phyloP scores from a whole-genome alignment of 1,140 invertebrate species.

The Cotesia vestalis region DNA sequence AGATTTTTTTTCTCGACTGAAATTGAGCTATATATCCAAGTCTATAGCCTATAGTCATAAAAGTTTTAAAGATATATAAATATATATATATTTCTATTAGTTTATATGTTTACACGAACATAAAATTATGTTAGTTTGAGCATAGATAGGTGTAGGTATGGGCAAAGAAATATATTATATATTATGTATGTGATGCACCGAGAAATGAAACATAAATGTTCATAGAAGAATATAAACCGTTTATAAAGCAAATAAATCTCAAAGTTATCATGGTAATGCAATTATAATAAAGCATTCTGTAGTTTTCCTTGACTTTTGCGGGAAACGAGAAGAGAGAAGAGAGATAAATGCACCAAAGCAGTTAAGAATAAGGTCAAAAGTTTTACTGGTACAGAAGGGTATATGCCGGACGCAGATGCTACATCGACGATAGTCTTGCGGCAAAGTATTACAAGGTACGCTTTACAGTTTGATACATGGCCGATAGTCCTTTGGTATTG shows the following conservation, averaged over 20 bases:
- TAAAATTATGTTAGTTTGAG: constrained; percentile 26
- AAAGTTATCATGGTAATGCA: constrained; percentile 33
- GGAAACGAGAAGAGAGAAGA: constrained; percentile 1
- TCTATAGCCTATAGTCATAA: no score
- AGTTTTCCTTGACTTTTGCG: constrained; percentile 22
- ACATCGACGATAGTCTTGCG: constrained; percentile 38
- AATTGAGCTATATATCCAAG: no score
- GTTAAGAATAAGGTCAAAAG: constrained; percentile 28
- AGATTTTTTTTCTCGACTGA: no score
- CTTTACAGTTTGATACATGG: constrained; percentile 37
- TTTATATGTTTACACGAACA: constrained; percentile 21
- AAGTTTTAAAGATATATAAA: neutral
- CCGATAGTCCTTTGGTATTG: constrained; percentile 35
- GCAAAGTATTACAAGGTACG: constrained; percentile 41
- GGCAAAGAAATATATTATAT: neutral
- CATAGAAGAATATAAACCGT: constrained; percentile 18
- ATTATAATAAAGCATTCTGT: constrained; percentile 32
- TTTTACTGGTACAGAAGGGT: constrained; percentile 18
- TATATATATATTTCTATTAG: neutral
- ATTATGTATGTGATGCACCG: constrained; percentile 29
- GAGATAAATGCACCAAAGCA: constrained; percentile 16
- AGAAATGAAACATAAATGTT: constrained; percentile 31
- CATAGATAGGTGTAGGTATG: neutral
- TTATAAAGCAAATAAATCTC: constrained; percentile 30
- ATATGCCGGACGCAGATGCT: constrained; percentile 35